Evolutionary conservation across 2,888 invertebrate species (phyloP).

Genomic region (Hedya salicella): DNA sequence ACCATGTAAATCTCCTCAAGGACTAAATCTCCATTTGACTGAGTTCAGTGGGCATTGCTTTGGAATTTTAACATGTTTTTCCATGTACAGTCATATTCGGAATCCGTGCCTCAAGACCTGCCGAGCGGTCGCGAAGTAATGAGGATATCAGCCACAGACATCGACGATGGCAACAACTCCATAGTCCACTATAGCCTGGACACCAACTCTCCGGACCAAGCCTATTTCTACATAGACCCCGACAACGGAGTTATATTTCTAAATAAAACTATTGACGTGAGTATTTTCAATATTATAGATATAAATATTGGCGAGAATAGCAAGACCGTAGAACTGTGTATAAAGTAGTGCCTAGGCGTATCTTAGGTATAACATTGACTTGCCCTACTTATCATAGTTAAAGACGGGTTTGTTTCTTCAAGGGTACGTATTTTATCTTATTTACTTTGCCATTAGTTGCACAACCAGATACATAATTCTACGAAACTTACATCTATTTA

Average conservation of each 20-base stretch:
- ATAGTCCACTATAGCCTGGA: slow-evolving; percentile 89
- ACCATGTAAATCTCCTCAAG: neutral
- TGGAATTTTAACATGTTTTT: slow-evolving; percentile 46
- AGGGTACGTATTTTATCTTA: no score
- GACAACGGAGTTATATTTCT: slow-evolving; percentile 94
- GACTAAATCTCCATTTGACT: neutral
- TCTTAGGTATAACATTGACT: no score
- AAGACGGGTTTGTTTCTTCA: no score
- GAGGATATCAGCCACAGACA: slow-evolving; percentile 96
- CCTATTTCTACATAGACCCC: slow-evolving; percentile 92
- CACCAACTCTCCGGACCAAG: slow-evolving; percentile 78
- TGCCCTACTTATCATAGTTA: no score
- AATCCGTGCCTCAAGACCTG: slow-evolving; percentile 93
- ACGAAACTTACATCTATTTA: no score
- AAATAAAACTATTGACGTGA: slow-evolving; percentile 87
- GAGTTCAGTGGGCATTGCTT: neutral
- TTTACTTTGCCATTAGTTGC: no score
- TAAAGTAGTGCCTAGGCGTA: no score
- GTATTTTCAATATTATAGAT: slow-evolving; percentile 57
- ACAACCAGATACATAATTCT: no score
- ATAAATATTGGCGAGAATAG: neutral
- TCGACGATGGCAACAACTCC: slow-evolving; percentile 96
- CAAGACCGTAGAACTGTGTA: no score
- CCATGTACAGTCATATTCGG: slow-evolving; percentile 81
- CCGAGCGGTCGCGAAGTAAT: slow-evolving; percentile 90